These are phyloP conservation scores for Otolemur garnettii DNA, from an alignment of 2,113 vertebrate genomes.

Conservation along the genomic window DNA sequence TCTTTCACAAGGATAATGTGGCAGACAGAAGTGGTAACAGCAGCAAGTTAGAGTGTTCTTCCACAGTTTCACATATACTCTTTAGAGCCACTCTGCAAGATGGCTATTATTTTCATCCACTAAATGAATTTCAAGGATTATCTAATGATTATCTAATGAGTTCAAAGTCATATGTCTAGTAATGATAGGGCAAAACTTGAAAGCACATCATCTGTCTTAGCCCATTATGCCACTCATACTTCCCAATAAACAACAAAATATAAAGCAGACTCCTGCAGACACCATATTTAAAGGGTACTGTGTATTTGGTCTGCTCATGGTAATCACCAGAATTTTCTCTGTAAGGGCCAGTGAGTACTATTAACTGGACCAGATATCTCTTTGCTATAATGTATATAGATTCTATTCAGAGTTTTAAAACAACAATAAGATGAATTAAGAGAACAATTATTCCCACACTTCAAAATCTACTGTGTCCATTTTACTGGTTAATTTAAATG, in stretches of 20 bases:
- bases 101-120: neutral
- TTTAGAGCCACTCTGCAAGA: neutral
- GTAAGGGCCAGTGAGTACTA: neutral
- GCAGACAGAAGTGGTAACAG: neutral
- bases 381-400: slow-evolving; percentile 16
- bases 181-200: neutral
- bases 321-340: neutral
- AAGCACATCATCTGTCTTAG: neutral
- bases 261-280: neutral
- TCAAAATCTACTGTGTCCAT: neutral
- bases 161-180: neutral
- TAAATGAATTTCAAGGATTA: neutral
- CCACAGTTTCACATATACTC: neutral
- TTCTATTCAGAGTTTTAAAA: slow-evolving; percentile 35
- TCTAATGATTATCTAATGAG: neutral
- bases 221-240: neutral
- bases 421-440: neutral
- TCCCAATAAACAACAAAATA: neutral
- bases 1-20: neutral
- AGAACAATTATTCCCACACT: neutral
- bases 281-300: neutral
- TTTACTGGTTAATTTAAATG: neutral
- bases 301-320: neutral
- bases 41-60: neutral
- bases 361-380: neutral